Evolutionary conservation across 2,797 vertebrate species (phyloP).

Genomic region (Sebastes vulpes): DNA sequence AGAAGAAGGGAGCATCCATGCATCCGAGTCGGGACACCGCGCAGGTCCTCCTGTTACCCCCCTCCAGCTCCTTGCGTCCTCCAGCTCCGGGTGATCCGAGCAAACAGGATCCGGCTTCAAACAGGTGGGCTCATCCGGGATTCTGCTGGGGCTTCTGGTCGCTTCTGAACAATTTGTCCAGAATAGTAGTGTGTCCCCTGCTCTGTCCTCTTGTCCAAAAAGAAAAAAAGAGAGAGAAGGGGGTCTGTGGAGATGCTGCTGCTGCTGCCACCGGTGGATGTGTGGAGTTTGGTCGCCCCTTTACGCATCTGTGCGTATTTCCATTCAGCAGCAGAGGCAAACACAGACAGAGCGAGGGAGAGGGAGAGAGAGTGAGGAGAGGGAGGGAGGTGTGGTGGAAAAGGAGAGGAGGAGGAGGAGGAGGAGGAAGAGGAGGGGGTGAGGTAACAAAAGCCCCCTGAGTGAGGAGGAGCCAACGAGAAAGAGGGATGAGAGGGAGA

Average conservation of each 20-base stretch:
- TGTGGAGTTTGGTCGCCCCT: conserved; percentile 78
- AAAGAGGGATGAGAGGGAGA: conserved; percentile 45
- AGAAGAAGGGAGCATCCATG: conserved; percentile 47
- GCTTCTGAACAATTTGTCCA: conserved; percentile 38
- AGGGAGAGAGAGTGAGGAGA: conserved; percentile 32
- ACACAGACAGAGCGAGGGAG: conserved; percentile 46
- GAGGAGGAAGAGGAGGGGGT: conserved; percentile 29
- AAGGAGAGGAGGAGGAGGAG: conserved; percentile 35
- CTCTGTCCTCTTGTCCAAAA: conserved; percentile 25
- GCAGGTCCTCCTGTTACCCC: conserved; percentile 12
- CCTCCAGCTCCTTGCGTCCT: conserved; percentile 13
- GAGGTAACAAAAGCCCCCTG: conserved; percentile 74
- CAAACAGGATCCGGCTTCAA: conserved; percentile 49
- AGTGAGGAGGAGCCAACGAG: conserved; percentile 69
- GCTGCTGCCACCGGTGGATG: conserved; percentile 55
- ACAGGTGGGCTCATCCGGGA: conserved; percentile 63
- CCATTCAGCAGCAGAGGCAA: conserved; percentile 75
- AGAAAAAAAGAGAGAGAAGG: not conserved
- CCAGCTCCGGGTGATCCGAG: conserved; percentile 17
- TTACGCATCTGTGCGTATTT: conserved; percentile 85
- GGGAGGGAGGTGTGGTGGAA: conserved; percentile 54
- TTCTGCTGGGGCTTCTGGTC: not conserved
- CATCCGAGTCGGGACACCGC: conserved; percentile 37
- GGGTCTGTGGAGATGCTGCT: conserved; percentile 34
- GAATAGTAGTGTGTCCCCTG: conserved; percentile 25